Evolutionary conservation across 2,888 invertebrate genomes (phyloP).

Genomic region (Slavum lentiscoides): DNA sequence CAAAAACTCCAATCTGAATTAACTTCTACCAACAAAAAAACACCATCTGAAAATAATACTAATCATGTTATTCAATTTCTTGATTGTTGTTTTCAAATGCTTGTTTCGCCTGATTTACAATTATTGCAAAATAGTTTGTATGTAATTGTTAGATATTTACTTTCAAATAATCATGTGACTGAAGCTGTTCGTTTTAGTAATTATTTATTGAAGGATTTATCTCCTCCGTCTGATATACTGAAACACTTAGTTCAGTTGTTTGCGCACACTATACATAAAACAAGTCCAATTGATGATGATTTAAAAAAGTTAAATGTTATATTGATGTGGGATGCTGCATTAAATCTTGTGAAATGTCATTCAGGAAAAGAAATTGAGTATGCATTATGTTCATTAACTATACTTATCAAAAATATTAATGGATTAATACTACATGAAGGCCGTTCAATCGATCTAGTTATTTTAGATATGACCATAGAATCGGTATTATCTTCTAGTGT

Average conservation of each 20-base stretch:
- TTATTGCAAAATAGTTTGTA: constrained; percentile 46
- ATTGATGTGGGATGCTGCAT: constrained; percentile 41
- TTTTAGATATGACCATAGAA: constrained; percentile 49
- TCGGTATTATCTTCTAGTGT: constrained; percentile 36
- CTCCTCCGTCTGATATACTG: constrained; percentile 22
- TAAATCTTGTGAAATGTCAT: constrained; percentile 31
- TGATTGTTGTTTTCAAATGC: constrained; percentile 28
- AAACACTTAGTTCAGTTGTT: constrained; percentile 37
- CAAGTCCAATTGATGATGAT: constrained; percentile 44
- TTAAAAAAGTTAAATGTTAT: constrained; percentile 44
- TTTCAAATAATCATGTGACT: constrained; percentile 22
- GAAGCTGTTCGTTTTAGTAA: constrained; percentile 38
- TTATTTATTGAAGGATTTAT: constrained; percentile 31
- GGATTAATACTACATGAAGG: constrained; percentile 40
- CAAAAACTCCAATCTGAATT: constrained; percentile 40
- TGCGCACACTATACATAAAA: constrained; percentile 27
- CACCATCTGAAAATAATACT: neutral
- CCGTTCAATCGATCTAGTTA: constrained; percentile 36
- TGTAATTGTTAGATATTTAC: constrained; percentile 41
- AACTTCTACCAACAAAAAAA: neutral
- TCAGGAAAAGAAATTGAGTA: constrained; percentile 44
- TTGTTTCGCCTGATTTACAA: constrained; percentile 12
- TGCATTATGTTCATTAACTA: constrained; percentile 31
- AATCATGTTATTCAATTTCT: constrained; percentile 27
- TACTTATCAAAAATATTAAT: constrained; percentile 39